Base-by-base conservation (phyloP, 2,888 invertebrate species). In the Eupithecia inturbata region DNA sequence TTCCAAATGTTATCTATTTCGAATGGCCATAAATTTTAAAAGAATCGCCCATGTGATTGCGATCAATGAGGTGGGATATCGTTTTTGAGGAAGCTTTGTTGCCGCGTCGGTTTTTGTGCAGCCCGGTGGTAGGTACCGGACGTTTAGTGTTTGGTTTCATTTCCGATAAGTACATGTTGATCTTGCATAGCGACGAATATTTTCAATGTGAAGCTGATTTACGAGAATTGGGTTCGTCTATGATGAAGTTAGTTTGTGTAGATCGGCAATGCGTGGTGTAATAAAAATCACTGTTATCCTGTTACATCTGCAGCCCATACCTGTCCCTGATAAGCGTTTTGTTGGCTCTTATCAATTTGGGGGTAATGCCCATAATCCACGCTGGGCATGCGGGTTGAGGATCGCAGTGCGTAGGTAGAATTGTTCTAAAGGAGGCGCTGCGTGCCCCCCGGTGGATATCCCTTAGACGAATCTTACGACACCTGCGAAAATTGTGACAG, bases 11-110 rank as follows among this genome's bases (percentile, higher is more conserved):
- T 85, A 85, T 85, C 84, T 82, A 82, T 83, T 84, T 83, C 81
- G 78, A 85, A 85, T 82, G 82, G 83, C 85, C 84, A 85, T 90
- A 88, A 89, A 89, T 88, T 89, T 85, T 82, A 83, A 85, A 87
- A 87, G 88, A 90, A 89, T 85, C 85, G 78, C 85, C 83, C 82
- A 81, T 84, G 82, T 86, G 89, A 89, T 89, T 88, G 87, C 84
- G 72, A 84, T 85, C 83, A 84, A 82, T 83, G 82, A 83, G 83
- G 83, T 81, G 83, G 68, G 83, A 81, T 85, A 85, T 85, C 84
- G 83, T 82, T 84, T 86, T 82, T 77, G 64, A 80, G 78, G 82
- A 82, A 81, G 81, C 70, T 79, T 84, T 86, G 83, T 83, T 77
- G 79, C n/a, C 77, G 75, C 80, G 79, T 73, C 36, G 63, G 78